phyloP scores from a whole-genome alignment of 2,113 vertebrate species.

The Ariopsis seemanni region DNA sequence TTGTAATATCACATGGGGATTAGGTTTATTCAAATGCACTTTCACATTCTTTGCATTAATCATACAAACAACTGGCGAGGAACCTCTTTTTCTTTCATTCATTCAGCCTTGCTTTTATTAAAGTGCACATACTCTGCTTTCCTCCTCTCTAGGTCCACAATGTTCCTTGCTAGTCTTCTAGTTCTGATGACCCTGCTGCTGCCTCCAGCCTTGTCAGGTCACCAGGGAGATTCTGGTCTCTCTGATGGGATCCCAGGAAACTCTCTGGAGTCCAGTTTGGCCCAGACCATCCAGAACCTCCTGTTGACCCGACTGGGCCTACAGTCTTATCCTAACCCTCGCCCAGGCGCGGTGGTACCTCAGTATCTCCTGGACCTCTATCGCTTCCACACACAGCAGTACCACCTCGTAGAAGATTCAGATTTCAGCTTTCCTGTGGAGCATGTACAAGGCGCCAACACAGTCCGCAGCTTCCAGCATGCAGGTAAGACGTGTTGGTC shows the following conservation, averaged over 20 bases:
- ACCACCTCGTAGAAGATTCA: conserved; percentile 72
- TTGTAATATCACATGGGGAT: neutral
- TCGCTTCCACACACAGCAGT: conserved; percentile 75
- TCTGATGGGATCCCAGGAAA: conserved; percentile 58
- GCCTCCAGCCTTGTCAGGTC: conserved; percentile 74
- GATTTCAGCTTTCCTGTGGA: conserved; percentile 72
- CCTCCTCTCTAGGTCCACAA: conserved; percentile 71
- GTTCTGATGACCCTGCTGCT: conserved; percentile 79
- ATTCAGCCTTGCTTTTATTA: neutral
- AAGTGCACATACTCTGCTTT: neutral
- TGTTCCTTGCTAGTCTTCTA: conserved; percentile 82
- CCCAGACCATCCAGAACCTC: conserved; percentile 66
- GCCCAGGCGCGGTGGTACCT: conserved; percentile 66
- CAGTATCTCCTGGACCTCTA: conserved; percentile 78
- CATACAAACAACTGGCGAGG: neutral
- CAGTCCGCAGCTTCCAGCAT: conserved; percentile 78
- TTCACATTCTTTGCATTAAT: neutral
- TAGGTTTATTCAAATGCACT: neutral
- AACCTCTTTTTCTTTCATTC: neutral
- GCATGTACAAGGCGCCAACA: conserved; percentile 76
- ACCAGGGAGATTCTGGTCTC: conserved; percentile 67
- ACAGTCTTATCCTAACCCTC: conserved; percentile 71
- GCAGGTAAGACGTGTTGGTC: conserved; percentile 62
- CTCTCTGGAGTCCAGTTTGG: conserved; percentile 62
- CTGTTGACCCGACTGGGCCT: conserved; percentile 65